Conservation (phyloP, 2,113 vertebrate genomes). For the Leucoraja erinaceus region DNA sequence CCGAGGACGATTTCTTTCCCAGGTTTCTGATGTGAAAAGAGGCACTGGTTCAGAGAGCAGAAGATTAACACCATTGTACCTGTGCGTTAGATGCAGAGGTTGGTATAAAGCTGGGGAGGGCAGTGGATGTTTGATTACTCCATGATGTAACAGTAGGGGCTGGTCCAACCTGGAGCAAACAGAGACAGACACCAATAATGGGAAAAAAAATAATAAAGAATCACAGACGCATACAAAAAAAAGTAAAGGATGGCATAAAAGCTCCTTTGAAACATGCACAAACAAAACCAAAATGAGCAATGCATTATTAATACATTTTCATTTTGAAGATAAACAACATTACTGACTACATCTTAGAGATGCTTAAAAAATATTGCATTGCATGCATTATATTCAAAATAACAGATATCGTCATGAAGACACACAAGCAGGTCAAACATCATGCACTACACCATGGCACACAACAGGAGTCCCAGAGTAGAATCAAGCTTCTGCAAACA, state of each 20-base stretch:
- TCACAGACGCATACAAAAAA: slow-evolving; percentile 38
- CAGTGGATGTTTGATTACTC: slow-evolving; percentile 98
- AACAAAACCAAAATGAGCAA: background rate
- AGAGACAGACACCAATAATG: slow-evolving; percentile 79
- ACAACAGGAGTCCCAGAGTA: background rate
- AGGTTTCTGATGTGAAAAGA: background rate
- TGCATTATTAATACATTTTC: background rate
- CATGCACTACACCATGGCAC: background rate
- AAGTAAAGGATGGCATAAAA: background rate
- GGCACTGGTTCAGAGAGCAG: slow-evolving; percentile 3
- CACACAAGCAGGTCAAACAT: background rate
- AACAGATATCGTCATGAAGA: background rate
- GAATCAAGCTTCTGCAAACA: background rate
- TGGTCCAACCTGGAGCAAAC: slow-evolving; percentile 92
- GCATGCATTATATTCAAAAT: background rate
- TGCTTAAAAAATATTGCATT: background rate
- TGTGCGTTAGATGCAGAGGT: slow-evolving; percentile 79
- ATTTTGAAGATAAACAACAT: background rate
- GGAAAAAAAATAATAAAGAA: slow-evolving; percentile 56
- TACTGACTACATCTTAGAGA: background rate
- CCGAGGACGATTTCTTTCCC: no score
- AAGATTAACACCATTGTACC: slow-evolving; percentile 66
- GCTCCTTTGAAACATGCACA: background rate
- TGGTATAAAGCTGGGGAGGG: slow-evolving; percentile 85
- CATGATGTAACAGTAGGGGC: slow-evolving; percentile 97